These are phyloP conservation scores for Lordiphosa mommai DNA, from an alignment of 1,140 invertebrate genomes.

Conservation along the genomic window DNA sequence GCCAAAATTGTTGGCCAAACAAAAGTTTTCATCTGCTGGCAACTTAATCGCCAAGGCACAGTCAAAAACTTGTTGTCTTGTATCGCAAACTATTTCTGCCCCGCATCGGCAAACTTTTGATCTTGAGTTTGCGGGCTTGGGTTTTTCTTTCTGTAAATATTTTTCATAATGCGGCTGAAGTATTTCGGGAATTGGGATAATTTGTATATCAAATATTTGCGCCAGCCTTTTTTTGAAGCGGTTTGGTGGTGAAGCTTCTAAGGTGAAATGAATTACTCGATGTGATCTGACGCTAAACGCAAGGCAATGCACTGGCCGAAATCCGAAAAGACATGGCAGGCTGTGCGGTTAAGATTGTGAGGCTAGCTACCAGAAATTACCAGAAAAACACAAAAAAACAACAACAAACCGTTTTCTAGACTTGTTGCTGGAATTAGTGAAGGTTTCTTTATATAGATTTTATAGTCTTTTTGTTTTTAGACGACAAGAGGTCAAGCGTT, in stretches of 20 bases:
- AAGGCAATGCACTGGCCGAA: too few species aligned
- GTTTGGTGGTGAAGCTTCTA: neutral
- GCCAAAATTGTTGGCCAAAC: constrained; percentile 38
- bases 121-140: constrained; percentile 37
- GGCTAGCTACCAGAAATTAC: too few species aligned
- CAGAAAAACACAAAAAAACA: too few species aligned
- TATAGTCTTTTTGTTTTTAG: too few species aligned
- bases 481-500: too few species aligned
- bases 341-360: too few species aligned
- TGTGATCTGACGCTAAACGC: too few species aligned
- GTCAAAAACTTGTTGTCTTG: constrained; percentile 35
- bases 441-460: too few species aligned
- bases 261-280: neutral
- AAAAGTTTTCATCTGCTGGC: constrained; percentile 41
- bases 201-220: constrained; percentile 56
- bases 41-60: constrained; percentile 54
- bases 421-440: too few species aligned
- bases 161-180: constrained; percentile 57
- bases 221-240: neutral
- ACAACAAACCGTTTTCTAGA: too few species aligned
- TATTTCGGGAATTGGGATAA: constrained; percentile 71
- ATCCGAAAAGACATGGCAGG: too few species aligned
- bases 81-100: constrained; percentile 53
- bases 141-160: constrained; percentile 44
- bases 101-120: constrained; percentile 59